These are phyloP conservation scores for Scaptomyza graminum DNA, from an alignment of 1,140 invertebrate species.

Conservation along the genomic window DNA sequence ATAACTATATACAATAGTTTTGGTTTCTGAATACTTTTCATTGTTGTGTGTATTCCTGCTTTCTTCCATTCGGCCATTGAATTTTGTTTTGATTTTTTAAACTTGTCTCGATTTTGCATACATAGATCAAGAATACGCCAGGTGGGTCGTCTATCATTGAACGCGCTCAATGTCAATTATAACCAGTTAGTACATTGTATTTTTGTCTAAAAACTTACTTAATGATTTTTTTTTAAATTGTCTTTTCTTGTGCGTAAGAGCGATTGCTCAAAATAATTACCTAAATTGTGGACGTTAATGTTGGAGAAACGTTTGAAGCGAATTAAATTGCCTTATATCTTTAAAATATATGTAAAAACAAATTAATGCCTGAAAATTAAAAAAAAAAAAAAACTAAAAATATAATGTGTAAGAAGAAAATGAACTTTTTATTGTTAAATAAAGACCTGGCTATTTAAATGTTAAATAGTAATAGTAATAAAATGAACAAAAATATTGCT, in stretches of 20 bases:
- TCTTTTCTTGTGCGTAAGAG: slow-evolving; percentile 7
- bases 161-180: slow-evolving; percentile 31
- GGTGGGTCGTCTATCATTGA: slow-evolving; percentile 9
- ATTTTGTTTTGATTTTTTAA: neutral
- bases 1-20: no score
- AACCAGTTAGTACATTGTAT: slow-evolving; percentile 11
- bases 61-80: neutral
- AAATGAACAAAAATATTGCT: no score
- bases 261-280: neutral
- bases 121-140: slow-evolving; percentile 14
- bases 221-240: slow-evolving; percentile 17
- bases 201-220: slow-evolving; percentile 1
- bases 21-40: slow-evolving; percentile 8
- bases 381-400: no score
- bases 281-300: neutral
- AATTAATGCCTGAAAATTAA: no score
- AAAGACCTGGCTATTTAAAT: no score
- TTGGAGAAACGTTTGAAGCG: neutral
- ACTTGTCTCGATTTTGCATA: slow-evolving; percentile 10
- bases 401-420: no score
- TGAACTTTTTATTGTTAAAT: no score
- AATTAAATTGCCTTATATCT: no score
- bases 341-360: no score
- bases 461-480: no score
- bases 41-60: slow-evolving; percentile 17